Base-by-base conservation (phyloP, 2,113 vertebrate species). In the Sterrhoptilus dennistouni region DNA sequence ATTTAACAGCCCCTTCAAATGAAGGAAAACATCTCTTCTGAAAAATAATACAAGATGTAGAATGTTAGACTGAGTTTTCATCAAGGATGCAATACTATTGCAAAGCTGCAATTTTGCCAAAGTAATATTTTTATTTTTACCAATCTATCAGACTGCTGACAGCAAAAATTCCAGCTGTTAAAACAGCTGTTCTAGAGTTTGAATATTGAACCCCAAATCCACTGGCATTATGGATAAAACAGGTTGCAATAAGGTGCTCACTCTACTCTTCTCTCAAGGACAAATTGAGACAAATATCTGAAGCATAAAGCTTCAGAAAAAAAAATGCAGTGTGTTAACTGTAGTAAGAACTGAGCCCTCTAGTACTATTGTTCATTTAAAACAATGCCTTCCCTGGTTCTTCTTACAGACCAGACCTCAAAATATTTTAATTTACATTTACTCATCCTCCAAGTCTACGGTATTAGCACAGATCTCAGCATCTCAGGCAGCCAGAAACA, bases 361-460 rank as follows among this genome's bases (percentile, higher is more conserved):
- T 38, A 86, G 86, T 64, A 83, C 10, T 49, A 5, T 44, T 76
- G 20, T 45, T 80, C 42, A 31, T 69, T 71, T 75, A 52, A 56
- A 87, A 22, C 31, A 74, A 44, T 66, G 53, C 24, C 5, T 83
- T 84, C 54, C 27, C 65, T 74, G 24, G 15, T 72, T 68, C 21
- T 82, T 77, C 50, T 53, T 91, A 53, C 36, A 91, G 28, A 74
- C 11, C 31, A 89, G 72, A 74, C 36, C 25, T 87, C 54, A 81
- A 82, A 91, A 81, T 54, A 49, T 50, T 93, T 70, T 72, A 36
- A 61, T 89, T 77, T 89, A 54, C 84, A 74, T 87, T 83, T 81
- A 74, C n/a, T 60, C 64, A 61, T 87, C 59, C 54, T 93, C 8
- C 1, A 3, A 87, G 60, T 74, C 72, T 45, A 89, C 70, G n/a